phyloP scores from a whole-genome alignment of 2,113 vertebrate species.

The Hippotragus niger region DNA sequence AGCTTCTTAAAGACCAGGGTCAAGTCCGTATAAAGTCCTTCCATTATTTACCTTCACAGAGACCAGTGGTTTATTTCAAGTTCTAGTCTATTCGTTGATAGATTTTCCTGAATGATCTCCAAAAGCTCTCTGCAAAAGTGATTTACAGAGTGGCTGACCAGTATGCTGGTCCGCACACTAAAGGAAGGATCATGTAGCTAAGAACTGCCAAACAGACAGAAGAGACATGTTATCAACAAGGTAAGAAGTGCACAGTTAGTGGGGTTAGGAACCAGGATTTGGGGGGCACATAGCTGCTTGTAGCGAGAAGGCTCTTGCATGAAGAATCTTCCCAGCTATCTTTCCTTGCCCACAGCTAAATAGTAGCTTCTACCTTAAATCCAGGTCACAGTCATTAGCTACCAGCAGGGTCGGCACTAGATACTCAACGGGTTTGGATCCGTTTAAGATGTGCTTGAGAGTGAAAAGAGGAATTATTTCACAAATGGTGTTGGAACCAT shows the following conservation, averaged over 20 bases:
- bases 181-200: slow-evolving; percentile 60
- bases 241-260: background rate
- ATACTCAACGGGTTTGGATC: background rate
- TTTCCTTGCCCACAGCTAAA: slow-evolving; percentile 57
- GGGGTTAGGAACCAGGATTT: background rate
- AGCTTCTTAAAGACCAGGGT: background rate
- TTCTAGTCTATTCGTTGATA: slow-evolving; percentile 63
- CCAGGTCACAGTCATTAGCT: background rate
- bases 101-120: slow-evolving; percentile 62
- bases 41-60: slow-evolving; percentile 15
- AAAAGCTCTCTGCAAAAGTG: slow-evolving; percentile 58
- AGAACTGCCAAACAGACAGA: slow-evolving; percentile 51
- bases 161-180: slow-evolving; percentile 35
- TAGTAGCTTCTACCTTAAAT: slow-evolving; percentile 27
- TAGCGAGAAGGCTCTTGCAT: slow-evolving; percentile 22
- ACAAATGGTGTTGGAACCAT: background rate
- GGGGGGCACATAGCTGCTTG: slow-evolving; percentile 56
- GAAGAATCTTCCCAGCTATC: slow-evolving; percentile 52
- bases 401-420: background rate
- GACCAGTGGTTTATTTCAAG: slow-evolving; percentile 51
- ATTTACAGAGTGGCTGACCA: slow-evolving; percentile 58
- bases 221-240: slow-evolving; percentile 12
- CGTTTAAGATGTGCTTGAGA: rapidly evolving
- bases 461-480: background rate
- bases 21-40: background rate